These are phyloP conservation scores for Rana temporaria DNA, from an alignment of 2,113 vertebrate genomes.

Conservation along the genomic window DNA sequence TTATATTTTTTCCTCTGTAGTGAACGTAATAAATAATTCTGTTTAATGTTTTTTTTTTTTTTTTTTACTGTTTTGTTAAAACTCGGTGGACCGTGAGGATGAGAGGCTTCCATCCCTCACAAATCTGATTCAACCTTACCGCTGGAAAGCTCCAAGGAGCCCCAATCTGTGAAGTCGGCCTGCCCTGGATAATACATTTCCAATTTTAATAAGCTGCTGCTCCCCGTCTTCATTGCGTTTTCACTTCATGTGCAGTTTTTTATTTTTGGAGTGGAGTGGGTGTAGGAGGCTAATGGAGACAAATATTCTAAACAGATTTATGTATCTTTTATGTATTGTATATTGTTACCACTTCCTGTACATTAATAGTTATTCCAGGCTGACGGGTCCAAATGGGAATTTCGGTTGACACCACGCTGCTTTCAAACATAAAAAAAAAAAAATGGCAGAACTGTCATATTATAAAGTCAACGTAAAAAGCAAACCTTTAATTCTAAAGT, in stretches of 20 bases:
- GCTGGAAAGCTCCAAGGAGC: slow-evolving; percentile 33
- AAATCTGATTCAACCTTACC: slow-evolving; percentile 17
- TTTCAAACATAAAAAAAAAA: too few relatives aligned
- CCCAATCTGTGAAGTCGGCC: neutral
- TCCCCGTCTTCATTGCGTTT: neutral
- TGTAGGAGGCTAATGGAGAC: neutral
- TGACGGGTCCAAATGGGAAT: too few relatives aligned
- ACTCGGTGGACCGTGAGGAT: slow-evolving; percentile 17
- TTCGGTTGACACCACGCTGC: too few relatives aligned
- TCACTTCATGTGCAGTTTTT: neutral
- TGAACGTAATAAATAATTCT: slow-evolving; percentile 18
- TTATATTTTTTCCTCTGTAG: neutral
- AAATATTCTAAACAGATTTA: neutral
- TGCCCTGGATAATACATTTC: slow-evolving; percentile 1
- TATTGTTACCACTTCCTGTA: too few relatives aligned
- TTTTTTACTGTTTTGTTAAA: slow-evolving; percentile 4
- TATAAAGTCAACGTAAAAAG: too few relatives aligned
- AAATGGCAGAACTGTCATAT: too few relatives aligned
- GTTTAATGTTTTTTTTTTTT: slow-evolving; percentile 19
- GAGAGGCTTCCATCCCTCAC: neutral
- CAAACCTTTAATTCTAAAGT: too few relatives aligned
- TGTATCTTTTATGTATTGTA: neutral
- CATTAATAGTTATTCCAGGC: too few relatives aligned
- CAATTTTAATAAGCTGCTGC: slow-evolving; percentile 13
- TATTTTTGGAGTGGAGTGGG: too few relatives aligned